Evolutionary conservation across 2,113 vertebrate genomes (phyloP).

Genomic region (Leuciscus idus): DNA sequence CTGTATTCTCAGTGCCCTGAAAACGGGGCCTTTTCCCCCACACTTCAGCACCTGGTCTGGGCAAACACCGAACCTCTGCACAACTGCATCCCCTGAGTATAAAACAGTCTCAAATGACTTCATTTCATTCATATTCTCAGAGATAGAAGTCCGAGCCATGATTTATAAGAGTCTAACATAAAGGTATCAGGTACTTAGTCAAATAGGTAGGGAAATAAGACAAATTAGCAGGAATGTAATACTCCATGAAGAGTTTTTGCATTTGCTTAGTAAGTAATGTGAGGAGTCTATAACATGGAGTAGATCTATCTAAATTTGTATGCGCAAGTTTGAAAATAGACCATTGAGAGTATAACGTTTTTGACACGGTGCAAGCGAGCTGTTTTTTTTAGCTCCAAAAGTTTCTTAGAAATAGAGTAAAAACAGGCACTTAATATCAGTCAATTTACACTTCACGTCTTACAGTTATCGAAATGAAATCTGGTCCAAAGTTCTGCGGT

Average conservation of each 20-base stretch:
- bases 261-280: constrained; percentile 46
- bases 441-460: neutral
- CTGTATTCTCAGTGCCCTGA: constrained; percentile 69
- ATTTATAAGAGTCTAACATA: constrained; percentile 68
- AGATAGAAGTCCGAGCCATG: constrained; percentile 69
- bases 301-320: constrained; percentile 45
- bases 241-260: constrained; percentile 31
- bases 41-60: constrained; percentile 67
- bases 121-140: constrained; percentile 76
- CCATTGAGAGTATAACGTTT: constrained; percentile 29
- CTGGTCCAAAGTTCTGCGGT: constrained; percentile 61
- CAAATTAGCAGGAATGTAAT: constrained; percentile 68
- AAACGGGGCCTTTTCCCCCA: constrained; percentile 74
- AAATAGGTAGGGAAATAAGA: constrained; percentile 67
- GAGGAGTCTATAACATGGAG: constrained; percentile 36
- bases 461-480: neutral
- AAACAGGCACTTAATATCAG: constrained; percentile 16
- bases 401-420: neutral
- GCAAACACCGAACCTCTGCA: constrained; percentile 69
- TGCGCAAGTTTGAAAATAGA: constrained; percentile 42
- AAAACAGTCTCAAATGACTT: constrained; percentile 69
- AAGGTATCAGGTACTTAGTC: constrained; percentile 72
- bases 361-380: neutral
- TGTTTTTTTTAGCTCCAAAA: neutral
- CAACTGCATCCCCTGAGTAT: constrained; percentile 66